Base-by-base conservation (phyloP, 2,888 invertebrate species). In the Tipula confusa region DNA sequence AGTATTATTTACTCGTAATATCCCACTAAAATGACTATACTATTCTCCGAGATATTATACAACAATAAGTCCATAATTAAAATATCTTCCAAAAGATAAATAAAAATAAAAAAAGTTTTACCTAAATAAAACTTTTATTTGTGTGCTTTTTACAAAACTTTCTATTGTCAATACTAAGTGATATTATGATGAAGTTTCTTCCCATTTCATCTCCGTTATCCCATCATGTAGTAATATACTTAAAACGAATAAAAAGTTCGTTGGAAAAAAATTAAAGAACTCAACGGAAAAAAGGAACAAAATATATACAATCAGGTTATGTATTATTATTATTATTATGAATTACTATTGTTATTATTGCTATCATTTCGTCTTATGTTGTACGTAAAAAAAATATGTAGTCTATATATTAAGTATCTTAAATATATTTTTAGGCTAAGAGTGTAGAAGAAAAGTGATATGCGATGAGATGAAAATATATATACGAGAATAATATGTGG, bases 11-110 rank as follows among this genome's bases (percentile, higher is more conserved):
- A 11, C 24, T 64, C 24, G n/a, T 24, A 2, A 24, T 24, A 64
- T 18, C 9, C n/a, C 3, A 24, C 24, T 64, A 24, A 64, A 9
- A 64, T 15, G 15, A 18, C 15, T 48, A 48, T 18, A 18, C 6
- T 48, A 18, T 6, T 24, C 24, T 3, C 64, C 64, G 24, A n/a
- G 24, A 24, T 64, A 24, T 18, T 24, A 24, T 64, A n/a, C n/a
- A 64, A 64, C 24, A 64, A 64, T 64, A 64, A 64, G 64, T 64
- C 64, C 64, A 64, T 64, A 64, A 64, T 64, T 64, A 64, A 64
- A 64, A 64, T 64, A 64, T 24, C 7, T 64, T 64, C 64, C 24
- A 24, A 6, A 24, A 64, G 38, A 33, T 33, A 33, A 64, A 24
- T 24, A 64, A 43, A 43, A 43, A n/a, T n/a, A n/a, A n/a, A 24